Evolutionary conservation across 2,888 invertebrate species (phyloP), one percentile per base, ranked within the genome.

Genomic region (Amblyteles armatorius): DNA sequence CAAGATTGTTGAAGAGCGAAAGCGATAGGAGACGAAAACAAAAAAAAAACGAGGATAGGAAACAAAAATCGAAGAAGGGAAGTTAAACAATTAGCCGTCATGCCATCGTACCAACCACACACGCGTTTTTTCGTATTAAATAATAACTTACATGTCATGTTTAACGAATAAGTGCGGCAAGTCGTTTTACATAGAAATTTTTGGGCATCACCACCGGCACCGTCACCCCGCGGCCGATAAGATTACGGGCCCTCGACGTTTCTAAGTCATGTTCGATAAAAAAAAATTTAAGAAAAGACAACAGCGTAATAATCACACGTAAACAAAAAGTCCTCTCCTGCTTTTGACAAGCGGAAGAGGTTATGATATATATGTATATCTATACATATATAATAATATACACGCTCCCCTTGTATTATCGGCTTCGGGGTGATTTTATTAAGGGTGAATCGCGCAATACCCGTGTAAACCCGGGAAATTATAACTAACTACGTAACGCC

Each of bases 401-500:
- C 57, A 57, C 22, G 22, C 57, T 13, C 68, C 72, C 86, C 40
- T 55, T 67, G 40, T 13, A 60, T 48, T 29, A 71, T 79, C 80
- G 82, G 82, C 79, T 44, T 63, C 83, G 82, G 84, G 76, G 73
- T 85, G 79, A 77, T 76, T 65, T 72, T 48, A 55, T 71, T 71
- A 40, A 52, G 52, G 48, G 78, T 55, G 57, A 40, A 68, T 16
- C 63, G 65, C 67, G 65, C 82, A 71, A 82, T 72, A 76, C 79
- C 65, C 71, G 65, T 26, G 50, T 22, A 72, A 50, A 55, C 22
- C 69, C 33, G 55, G 50, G 67, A 68, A 80, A 84, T 83, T 63
- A 78, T 87, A 87, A 87, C 81, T 88, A 88, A 87, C 86, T 91
- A 91, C 89, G 89, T 91, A 92, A 92, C 90, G 91, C 92, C 93